These are phyloP conservation scores for Hyppa rectilinea DNA, from an alignment of 2,888 invertebrate species.

Conservation along the genomic window DNA sequence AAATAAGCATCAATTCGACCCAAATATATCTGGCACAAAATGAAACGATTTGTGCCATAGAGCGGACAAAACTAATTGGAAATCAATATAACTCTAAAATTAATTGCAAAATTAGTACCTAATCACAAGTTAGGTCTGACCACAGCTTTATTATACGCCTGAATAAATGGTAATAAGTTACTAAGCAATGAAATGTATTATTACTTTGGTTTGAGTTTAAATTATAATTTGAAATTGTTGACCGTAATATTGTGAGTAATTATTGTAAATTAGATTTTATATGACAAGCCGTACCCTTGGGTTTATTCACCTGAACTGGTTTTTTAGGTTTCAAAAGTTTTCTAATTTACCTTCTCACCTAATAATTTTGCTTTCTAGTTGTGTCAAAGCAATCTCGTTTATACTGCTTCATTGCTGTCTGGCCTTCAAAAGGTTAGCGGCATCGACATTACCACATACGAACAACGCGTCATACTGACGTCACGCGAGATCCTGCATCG, in stretches of 20 bases:
- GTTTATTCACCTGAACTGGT: background rate
- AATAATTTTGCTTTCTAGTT: background rate
- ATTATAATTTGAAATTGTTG: slow-evolving; percentile 38
- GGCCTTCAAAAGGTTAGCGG: too few species aligned
- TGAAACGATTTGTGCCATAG: background rate
- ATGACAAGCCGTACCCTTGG: background rate
- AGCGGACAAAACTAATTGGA: background rate
- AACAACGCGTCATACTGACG: too few species aligned
- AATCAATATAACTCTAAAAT: slow-evolving; percentile 18
- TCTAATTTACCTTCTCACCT: background rate
- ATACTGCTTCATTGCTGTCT: background rate
- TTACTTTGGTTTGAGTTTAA: slow-evolving; percentile 25
- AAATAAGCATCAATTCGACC: too few species aligned
- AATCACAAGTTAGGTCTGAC: slow-evolving; percentile 15
- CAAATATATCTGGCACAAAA: background rate
- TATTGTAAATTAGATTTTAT: slow-evolving; percentile 4
- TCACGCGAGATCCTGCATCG: too few species aligned
- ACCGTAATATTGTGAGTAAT: slow-evolving; percentile 14
- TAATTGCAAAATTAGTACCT: slow-evolving; percentile 1
- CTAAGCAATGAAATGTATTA: slow-evolving; percentile 33
- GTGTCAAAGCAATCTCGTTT: background rate
- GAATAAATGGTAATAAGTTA: slow-evolving; percentile 30
- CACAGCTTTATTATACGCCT: slow-evolving; percentile 13
- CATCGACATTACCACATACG: too few species aligned
- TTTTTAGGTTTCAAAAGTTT: slow-evolving; percentile 12